These are phyloP conservation scores for Paramuricea clavata DNA, from an alignment of 92 coral and sea anemone genomes.

Conservation along the genomic window DNA sequence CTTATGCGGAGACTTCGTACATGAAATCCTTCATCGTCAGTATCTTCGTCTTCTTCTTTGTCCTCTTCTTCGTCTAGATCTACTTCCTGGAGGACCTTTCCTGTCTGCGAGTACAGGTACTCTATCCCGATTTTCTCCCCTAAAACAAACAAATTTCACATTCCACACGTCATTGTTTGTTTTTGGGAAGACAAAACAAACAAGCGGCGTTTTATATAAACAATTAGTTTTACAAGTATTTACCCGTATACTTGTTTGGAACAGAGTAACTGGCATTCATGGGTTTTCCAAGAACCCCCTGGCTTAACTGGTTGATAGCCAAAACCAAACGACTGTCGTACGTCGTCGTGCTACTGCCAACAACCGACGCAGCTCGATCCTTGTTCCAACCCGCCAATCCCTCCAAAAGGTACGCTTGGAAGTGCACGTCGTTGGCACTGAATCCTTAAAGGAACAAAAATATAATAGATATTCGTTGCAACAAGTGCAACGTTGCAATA, in stretches of 20 bases:
- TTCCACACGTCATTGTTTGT: too few relatives aligned
- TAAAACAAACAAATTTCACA: too few relatives aligned
- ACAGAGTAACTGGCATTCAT: background rate
- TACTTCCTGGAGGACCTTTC: background rate
- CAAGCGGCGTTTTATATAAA: too few relatives aligned
- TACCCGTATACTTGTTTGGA: constrained; percentile 33
- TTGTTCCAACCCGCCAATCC: constrained; percentile 45
- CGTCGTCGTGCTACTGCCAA: background rate
- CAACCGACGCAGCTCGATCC: constrained; percentile 46
- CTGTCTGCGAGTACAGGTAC: background rate
- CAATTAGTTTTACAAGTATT: background rate
- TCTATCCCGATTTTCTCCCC: constrained; percentile 19
- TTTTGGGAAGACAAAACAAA: too few relatives aligned
- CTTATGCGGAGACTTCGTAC: background rate
- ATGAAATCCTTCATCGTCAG: constrained; percentile 20
- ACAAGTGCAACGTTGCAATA: background rate
- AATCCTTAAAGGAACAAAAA: constrained; percentile 9
- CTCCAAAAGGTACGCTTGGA: constrained; percentile 52
- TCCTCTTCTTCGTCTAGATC: background rate
- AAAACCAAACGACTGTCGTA: constrained; percentile 10
- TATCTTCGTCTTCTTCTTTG: background rate
- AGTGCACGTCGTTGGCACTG: constrained; percentile 47
- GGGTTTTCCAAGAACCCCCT: constrained; percentile 34
- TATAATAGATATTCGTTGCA: background rate
- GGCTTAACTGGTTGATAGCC: constrained; percentile 43